Base-by-base conservation (phyloP, 2,797 vertebrate genomes). In the Galaxias olidus region DNA sequence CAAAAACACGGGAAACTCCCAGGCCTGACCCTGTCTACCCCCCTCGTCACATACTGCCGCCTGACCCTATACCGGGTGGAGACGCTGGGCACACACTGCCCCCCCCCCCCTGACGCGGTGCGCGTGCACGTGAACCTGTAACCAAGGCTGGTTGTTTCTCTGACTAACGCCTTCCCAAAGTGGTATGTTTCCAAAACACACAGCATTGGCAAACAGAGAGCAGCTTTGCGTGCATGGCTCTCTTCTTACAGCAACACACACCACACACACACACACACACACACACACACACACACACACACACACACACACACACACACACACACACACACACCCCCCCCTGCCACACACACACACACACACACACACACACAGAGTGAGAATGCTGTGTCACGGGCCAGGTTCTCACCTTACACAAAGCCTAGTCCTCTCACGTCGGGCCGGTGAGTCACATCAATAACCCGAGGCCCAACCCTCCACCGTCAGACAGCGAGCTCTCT, bases 151-250 rank as follows among this genome's bases (percentile, higher is more conserved):
- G 4, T 77, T 66, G 70, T 49, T 69, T 82, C 63, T 65, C 68
- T 30, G 9, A 56, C 40, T 43, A 14, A 42, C 4, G 40, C 30
- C 30, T 43, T 41, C 55, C 30, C 13, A 57, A 14, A 42, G 30
- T 70, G 72, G 69, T 75, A 68, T 85, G 75, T 84, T 87, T 82
- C 79, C 68, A 50, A 82, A 86, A 86, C 72, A 84, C 82, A 71
- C 68, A 69, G 61, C 62, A 14, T 55, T 45, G 17, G 64, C 56
- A 56, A 80, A 75, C 59, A 49, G n/a, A n/a, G n/a, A n/a, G n/a
- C n/a, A 58, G 50, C 13, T 14, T 76, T 79, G 73, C 70, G 76
- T 84, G 85, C 83, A 75, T 0, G 48, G 66, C 65, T 74, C 47
- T 50, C 46, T 72, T 51, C 64, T 44, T 30, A 1, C 63, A 70